phyloP scores from a whole-genome alignment of 2,888 invertebrate species.

The Cinara cedri region DNA sequence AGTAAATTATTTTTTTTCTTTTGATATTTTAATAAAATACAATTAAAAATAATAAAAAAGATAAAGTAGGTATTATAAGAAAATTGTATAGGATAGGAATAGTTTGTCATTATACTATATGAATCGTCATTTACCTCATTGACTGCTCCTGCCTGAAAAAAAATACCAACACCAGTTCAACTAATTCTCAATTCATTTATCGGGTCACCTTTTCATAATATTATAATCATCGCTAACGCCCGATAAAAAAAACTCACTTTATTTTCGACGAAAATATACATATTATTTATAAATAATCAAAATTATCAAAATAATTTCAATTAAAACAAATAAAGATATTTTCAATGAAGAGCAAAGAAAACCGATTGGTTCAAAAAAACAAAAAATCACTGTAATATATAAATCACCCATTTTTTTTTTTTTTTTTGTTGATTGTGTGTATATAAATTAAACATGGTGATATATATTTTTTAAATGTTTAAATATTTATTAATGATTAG shows the following conservation, averaged over 20 bases:
- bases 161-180: slow-evolving; percentile 57
- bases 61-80: slow-evolving; percentile 35
- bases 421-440: slow-evolving; percentile 13
- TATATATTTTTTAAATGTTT: slow-evolving; percentile 16
- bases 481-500: slow-evolving; percentile 51
- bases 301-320: slow-evolving; percentile 5
- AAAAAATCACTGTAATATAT: neutral
- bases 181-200: slow-evolving; percentile 53
- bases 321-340: slow-evolving; percentile 17
- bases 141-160: slow-evolving; percentile 57
- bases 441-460: slow-evolving; percentile 25
- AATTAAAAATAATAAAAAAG: slow-evolving; percentile 28
- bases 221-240: slow-evolving; percentile 10
- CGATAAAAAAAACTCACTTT: slow-evolving; percentile 14
- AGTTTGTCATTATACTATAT: slow-evolving; percentile 53
- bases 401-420: slow-evolving; percentile 17
- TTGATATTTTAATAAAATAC: slow-evolving; percentile 26
- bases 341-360: neutral
- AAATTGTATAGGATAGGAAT: slow-evolving; percentile 50
- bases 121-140: slow-evolving; percentile 57
- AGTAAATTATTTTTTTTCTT: slow-evolving; percentile 18
- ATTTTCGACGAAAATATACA: neutral
- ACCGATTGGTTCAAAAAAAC: slow-evolving; percentile 11
- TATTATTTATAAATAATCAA: slow-evolving; percentile 14
- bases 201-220: slow-evolving; percentile 36